A percentile compares a stretch with the other conserved stretches of the same genome.
phyloP scores from a whole-genome alignment of 2,113 vertebrate species.

The Brachionichthys hirsutus region DNA sequence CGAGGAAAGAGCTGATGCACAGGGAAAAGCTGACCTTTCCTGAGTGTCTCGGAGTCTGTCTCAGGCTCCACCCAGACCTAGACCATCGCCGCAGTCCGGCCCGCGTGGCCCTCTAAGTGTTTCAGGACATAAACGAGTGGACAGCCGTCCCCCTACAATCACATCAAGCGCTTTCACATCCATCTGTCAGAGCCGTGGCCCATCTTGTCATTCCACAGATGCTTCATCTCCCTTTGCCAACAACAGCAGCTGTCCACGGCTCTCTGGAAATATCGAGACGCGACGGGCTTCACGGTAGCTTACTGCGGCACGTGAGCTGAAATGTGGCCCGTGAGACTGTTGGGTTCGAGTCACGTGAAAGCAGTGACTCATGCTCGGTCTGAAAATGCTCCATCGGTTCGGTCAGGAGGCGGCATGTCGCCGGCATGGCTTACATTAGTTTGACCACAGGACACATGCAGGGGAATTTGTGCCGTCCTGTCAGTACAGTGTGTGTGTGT shows the following conservation, averaged over 20 bases:
- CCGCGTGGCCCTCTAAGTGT: slow-evolving; percentile 8
- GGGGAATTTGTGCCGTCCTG: slow-evolving; percentile 41
- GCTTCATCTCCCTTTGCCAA: slow-evolving; percentile 50
- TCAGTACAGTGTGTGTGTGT: slow-evolving; percentile 29
- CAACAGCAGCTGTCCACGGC: slow-evolving; percentile 57
- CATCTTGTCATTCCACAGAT: slow-evolving; percentile 37
- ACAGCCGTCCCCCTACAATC: slow-evolving; percentile 34
- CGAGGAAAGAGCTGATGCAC: slow-evolving; percentile 71
- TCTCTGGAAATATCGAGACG: slow-evolving; percentile 25
- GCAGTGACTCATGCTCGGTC: slow-evolving; percentile 50
- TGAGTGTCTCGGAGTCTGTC: slow-evolving; percentile 45
- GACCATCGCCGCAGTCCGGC: slow-evolving; percentile 35
- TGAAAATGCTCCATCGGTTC: slow-evolving; percentile 47
- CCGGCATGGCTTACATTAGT: slow-evolving; percentile 22
- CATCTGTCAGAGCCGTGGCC: slow-evolving; percentile 28
- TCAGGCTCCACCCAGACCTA: slow-evolving; percentile 46
- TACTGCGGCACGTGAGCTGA: slow-evolving; percentile 31
- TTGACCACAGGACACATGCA: slow-evolving; percentile 28
- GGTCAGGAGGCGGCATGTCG: slow-evolving; percentile 48
- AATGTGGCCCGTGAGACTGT: slow-evolving; percentile 29
- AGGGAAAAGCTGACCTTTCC: slow-evolving; percentile 64
- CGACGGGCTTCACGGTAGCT: slow-evolving; percentile 41
- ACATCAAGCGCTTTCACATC: slow-evolving; percentile 29
- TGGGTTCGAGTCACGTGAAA: slow-evolving; percentile 51
- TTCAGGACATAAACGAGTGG: slow-evolving; percentile 30